phyloP scores from a whole-genome alignment of 2,888 invertebrate genomes.

The Drosophila lacicola region DNA sequence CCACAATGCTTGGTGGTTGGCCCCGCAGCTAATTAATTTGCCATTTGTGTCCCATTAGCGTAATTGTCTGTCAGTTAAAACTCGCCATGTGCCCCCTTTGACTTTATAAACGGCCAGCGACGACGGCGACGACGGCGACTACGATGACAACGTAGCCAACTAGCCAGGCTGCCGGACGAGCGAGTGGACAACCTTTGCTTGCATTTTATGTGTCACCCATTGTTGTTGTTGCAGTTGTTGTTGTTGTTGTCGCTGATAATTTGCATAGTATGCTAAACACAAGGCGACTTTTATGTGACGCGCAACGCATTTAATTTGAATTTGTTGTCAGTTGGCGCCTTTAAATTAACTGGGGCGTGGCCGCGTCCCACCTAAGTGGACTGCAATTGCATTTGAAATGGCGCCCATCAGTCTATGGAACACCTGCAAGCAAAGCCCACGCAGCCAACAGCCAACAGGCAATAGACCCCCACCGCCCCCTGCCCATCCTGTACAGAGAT shows the following conservation, averaged over 20 bases:
- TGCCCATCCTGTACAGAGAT: conserved; percentile 43
- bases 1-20: conserved; percentile 53
- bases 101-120: conserved; percentile 60
- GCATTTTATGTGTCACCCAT: conserved; percentile 74
- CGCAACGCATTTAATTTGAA: conserved; percentile 63
- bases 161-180: conserved; percentile 25
- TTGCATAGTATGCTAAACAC: conserved; percentile 65
- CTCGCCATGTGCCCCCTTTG: conserved; percentile 72
- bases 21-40: conserved; percentile 78
- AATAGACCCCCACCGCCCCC: neutral
- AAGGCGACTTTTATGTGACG: conserved; percentile 62
- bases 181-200: conserved; percentile 68
- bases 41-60: conserved; percentile 81
- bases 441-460: conserved; percentile 24
- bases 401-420: conserved; percentile 75
- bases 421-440: conserved; percentile 70
- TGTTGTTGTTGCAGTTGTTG: conserved; percentile 39
- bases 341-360: conserved; percentile 53
- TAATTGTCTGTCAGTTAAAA: conserved; percentile 78
- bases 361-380: conserved; percentile 12
- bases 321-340: conserved; percentile 64
- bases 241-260: conserved; percentile 56
- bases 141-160: conserved; percentile 50
- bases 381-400: conserved; percentile 58
- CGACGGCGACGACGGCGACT: conserved; percentile 32